Evolutionary conservation across 2,113 vertebrate species (phyloP).

Genomic region (Cricetomys ansorgei): DNA sequence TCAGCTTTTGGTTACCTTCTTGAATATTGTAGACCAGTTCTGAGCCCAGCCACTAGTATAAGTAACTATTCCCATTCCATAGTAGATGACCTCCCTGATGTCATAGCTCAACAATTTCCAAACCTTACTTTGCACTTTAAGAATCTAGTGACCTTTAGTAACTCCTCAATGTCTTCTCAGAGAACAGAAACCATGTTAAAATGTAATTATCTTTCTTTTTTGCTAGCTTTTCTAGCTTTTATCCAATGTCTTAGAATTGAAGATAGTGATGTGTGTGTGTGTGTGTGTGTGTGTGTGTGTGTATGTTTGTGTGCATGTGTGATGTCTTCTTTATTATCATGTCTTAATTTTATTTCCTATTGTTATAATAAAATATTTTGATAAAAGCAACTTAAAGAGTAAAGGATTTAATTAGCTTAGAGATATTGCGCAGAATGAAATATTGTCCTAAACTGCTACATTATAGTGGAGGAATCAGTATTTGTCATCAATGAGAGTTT

Average conservation of each 20-base stretch:
- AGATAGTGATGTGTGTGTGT: too few relatives aligned
- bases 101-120: background rate
- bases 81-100: background rate
- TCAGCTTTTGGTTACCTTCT: accelerated
- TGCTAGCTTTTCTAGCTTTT: background rate
- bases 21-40: background rate
- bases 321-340: background rate
- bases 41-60: background rate
- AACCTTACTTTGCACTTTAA: background rate
- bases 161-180: background rate
- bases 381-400: background rate
- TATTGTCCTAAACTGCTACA: background rate
- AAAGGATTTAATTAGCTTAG: too few relatives aligned
- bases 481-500: background rate
- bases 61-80: background rate
- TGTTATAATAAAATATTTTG: background rate
- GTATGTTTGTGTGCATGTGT: too few relatives aligned
- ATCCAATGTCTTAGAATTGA: background rate
- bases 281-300: too few relatives aligned
- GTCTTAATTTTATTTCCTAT: background rate
- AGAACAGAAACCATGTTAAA: background rate
- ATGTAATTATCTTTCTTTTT: background rate
- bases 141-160: background rate
- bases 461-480: background rate
- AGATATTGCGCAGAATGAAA: background rate